Conservation (phyloP, 1,140 invertebrate species). For the Stenopsyche tienmushanensis region DNA sequence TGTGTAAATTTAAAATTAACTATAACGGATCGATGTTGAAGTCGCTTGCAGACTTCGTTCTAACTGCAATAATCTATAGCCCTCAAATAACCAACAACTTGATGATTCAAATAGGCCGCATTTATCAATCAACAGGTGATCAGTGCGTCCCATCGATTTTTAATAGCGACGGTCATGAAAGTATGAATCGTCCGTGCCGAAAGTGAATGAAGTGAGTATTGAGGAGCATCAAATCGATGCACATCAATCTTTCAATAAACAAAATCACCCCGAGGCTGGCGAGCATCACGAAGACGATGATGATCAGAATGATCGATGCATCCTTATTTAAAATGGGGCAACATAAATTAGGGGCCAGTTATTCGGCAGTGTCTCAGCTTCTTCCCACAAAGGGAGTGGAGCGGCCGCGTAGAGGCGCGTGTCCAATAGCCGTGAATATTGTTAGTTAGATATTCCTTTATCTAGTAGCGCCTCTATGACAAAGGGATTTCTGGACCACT, state of each 20-base stretch:
- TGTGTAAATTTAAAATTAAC: too few relatives aligned
- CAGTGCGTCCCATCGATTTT: too few relatives aligned
- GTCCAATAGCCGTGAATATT: slow-evolving; percentile 39
- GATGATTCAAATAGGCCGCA: too few relatives aligned
- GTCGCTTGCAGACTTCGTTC: too few relatives aligned
- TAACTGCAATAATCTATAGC: too few relatives aligned
- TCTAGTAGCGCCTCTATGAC: slow-evolving; percentile 41
- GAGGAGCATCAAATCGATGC: not conserved
- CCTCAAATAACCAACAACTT: too few relatives aligned
- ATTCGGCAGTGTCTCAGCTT: slow-evolving; percentile 8
- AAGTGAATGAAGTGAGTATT: not conserved
- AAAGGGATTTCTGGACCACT: slow-evolving; percentile 32
- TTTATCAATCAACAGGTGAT: too few relatives aligned
- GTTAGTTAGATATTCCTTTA: slow-evolving; percentile 34
- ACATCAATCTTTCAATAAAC: slow-evolving; percentile 3
- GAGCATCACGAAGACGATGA: not conserved
- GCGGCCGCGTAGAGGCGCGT: slow-evolving; percentile 26
- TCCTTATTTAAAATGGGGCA: slow-evolving; percentile 26
- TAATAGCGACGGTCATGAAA: not conserved
- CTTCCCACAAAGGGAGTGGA: slow-evolving; percentile 28
- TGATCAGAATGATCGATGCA: slow-evolving; percentile 23
- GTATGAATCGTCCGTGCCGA: not conserved
- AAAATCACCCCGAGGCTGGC: not conserved
- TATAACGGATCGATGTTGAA: too few relatives aligned
- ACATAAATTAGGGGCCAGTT: slow-evolving; percentile 32